Percentiles rank a stretch among this genome's conserved stretches.
These are phyloP conservation scores for Gandaritis pyraliata DNA, from an alignment of 2,888 invertebrate genomes.

Conservation along the genomic window DNA sequence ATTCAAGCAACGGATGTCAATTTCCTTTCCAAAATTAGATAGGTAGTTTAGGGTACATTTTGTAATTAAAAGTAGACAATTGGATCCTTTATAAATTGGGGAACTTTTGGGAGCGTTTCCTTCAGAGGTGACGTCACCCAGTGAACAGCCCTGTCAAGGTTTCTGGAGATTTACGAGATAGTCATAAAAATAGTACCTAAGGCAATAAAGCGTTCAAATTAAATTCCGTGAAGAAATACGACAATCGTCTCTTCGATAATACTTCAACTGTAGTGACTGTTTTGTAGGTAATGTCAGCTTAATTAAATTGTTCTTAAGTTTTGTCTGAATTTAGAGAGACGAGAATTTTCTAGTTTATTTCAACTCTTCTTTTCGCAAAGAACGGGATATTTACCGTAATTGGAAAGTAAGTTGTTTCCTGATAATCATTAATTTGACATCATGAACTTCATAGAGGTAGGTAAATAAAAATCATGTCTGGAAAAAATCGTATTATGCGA, in stretches of 20 bases:
- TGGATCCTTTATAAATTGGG: conserved; percentile 21
- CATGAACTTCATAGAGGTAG: no score
- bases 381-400: no score
- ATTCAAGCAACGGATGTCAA: conserved; percentile 42
- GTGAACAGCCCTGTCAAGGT: conserved; percentile 34
- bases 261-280: not conserved
- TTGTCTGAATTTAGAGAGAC: no score
- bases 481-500: no score
- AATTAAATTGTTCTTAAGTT: no score
- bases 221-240: conserved; percentile 25
- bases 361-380: no score
- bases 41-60: conserved; percentile 14
- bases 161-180: conserved; percentile 23
- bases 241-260: conserved; percentile 3
- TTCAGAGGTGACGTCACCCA: conserved; percentile 34
- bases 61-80: conserved; percentile 24
- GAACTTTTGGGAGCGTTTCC: not conserved
- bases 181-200: conserved; percentile 26
- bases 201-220: conserved; percentile 31
- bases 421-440: no score
- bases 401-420: no score
- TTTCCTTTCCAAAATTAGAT: conserved; percentile 42
- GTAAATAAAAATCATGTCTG: no score
- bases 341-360: no score
- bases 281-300: not conserved